These are phyloP conservation scores for Pogona vitticeps DNA, from an alignment of 2,113 vertebrate species.

Conservation along the genomic window DNA sequence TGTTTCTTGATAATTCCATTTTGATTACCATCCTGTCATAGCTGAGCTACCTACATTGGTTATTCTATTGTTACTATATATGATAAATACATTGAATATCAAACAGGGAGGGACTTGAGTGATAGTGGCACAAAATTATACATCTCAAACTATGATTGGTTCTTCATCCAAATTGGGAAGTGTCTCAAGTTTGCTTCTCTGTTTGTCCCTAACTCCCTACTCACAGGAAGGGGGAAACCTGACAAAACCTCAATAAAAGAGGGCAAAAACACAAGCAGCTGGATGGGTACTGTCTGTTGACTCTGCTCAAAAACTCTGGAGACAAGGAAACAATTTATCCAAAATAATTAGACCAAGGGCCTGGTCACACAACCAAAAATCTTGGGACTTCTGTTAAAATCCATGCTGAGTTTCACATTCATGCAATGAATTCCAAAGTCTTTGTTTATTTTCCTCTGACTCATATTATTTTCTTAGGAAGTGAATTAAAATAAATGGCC, in stretches of 20 bases:
- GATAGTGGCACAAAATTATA: neutral
- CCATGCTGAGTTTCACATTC: no score
- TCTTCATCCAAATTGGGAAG: neutral
- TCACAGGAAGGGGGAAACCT: neutral
- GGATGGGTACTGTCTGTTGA: conserved; percentile 1
- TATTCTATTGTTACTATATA: neutral
- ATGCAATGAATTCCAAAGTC: no score
- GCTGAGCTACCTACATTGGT: neutral
- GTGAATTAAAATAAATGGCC: neutral
- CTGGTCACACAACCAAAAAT: no score
- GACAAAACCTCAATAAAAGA: neutral
- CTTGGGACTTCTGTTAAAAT: no score
- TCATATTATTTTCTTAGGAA: no score
- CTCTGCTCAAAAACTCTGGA: neutral
- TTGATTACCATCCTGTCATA: neutral
- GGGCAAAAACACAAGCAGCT: neutral
- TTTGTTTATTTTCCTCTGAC: no score
- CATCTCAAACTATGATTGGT: neutral
- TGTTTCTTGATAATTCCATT: neutral
- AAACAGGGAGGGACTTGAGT: neutral
- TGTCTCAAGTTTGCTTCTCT: neutral
- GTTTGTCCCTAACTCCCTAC: neutral
- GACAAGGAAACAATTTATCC: neutral
- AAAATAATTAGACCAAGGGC: conserved; percentile 27
- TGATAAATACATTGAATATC: neutral